phyloP scores from a whole-genome alignment of 2,888 invertebrate genomes.

The Protophormia terraenovae region DNA sequence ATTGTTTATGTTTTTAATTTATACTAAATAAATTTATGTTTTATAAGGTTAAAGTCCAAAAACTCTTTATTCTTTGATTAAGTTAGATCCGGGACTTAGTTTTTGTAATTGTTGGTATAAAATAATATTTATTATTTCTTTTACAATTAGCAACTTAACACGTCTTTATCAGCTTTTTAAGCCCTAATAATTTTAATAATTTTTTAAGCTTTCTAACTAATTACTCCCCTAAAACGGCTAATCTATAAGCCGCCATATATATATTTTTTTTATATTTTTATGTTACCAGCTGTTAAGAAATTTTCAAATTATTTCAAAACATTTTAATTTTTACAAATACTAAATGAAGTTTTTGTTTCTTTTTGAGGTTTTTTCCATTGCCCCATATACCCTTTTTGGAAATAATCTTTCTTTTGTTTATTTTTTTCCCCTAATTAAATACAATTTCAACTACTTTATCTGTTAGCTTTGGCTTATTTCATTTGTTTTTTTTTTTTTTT shows the following conservation, averaged over 20 bases:
- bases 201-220: neutral
- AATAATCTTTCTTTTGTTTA: neutral
- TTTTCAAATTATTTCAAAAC: neutral
- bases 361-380: neutral
- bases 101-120: neutral
- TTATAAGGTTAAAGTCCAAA: too few relatives aligned
- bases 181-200: neutral
- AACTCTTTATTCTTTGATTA: too few relatives aligned
- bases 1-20: too few relatives aligned
- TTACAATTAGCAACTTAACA: neutral
- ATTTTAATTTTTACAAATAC: neutral
- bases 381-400: slow-evolving; percentile 19
- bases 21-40: too few relatives aligned
- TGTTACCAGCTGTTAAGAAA: neutral
- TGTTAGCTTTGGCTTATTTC: too few relatives aligned
- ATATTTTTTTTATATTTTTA: neutral
- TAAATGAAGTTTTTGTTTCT: neutral
- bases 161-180: neutral
- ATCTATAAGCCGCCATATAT: neutral
- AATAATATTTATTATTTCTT: neutral
- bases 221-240: neutral
- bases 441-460: neutral
- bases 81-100: neutral
- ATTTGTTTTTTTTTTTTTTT: neutral
- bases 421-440: neutral